Percentiles rank a stretch among this genome's conserved stretches.
These are phyloP conservation scores for Adrianichthys oophorus DNA, from an alignment of 2,797 vertebrate genomes.

Conservation along the genomic window DNA sequence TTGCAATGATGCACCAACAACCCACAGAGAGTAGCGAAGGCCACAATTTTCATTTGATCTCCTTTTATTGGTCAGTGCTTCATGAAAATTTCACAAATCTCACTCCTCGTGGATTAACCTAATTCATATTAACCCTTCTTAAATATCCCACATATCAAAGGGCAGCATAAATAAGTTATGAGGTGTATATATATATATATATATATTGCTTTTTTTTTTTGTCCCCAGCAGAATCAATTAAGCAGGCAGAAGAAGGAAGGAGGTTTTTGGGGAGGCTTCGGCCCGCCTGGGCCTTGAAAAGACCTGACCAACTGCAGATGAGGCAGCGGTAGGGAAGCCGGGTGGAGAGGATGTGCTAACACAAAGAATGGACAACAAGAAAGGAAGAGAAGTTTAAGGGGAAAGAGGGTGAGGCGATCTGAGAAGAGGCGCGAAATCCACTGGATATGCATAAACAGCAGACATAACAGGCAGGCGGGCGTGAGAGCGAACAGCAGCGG, in stretches of 20 bases:
- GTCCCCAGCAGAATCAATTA: slow-evolving; percentile 82
- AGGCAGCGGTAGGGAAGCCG: slow-evolving; percentile 16
- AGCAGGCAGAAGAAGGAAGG: slow-evolving; percentile 55
- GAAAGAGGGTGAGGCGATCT: slow-evolving; percentile 34
- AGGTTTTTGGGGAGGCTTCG: slow-evolving; percentile 55
- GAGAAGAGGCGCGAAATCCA: slow-evolving; percentile 56
- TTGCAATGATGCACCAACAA: slow-evolving; percentile 37
- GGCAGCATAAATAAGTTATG: slow-evolving; percentile 79
- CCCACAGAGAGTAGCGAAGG: slow-evolving; percentile 38
- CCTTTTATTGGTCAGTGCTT: slow-evolving; percentile 72
- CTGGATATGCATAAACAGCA: slow-evolving; percentile 73
- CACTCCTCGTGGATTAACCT: slow-evolving; percentile 74
- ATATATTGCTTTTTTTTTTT: slow-evolving; percentile 44
- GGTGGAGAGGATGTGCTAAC: slow-evolving; percentile 19
- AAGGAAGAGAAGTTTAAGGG: slow-evolving; percentile 6
- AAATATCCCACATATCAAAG: slow-evolving; percentile 84
- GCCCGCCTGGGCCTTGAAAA: slow-evolving; percentile 68
- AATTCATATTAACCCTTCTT: slow-evolving; percentile 84
- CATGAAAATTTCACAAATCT: slow-evolving; percentile 77
- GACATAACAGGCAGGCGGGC: slow-evolving; percentile 51
- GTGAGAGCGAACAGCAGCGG: slow-evolving; percentile 47
- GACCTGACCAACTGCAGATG: slow-evolving; percentile 40
- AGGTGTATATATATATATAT: slow-evolving; percentile 61
- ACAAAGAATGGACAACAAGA: slow-evolving; percentile 18
- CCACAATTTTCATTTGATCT: slow-evolving; percentile 52